Base-by-base conservation (phyloP, 2,113 vertebrate species). In the Trochalopteron elliotii region DNA sequence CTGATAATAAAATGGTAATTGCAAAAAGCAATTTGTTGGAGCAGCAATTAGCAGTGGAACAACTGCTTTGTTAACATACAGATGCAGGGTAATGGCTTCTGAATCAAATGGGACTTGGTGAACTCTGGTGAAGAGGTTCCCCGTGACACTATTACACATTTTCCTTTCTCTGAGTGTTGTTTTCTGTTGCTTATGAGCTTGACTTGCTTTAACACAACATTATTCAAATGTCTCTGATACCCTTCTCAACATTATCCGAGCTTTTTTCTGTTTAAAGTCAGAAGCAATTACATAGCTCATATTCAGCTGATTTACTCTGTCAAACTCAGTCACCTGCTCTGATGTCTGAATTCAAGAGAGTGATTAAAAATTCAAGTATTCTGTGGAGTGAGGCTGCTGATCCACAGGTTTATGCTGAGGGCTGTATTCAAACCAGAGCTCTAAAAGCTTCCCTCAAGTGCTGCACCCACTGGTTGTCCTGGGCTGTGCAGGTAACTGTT, bases 1-100 rank as follows among this genome's bases (percentile, higher is more conserved):
- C 76, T 35, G 31, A 90, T 96, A 92, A 96, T 96, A 96, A 97
- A 96, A 90, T 71, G 75, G 61, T 96, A 96, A 97, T 96, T 96
- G 92, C 83, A 92, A 75, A 94, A 90, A 87, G 63, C 90, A 95
- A 92, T 93, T 96, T 93, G 85, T 90, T 4, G 76, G 75, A 78
- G 87, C 76, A 92, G 83, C 92, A 97, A 93, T 97, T 97, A 96
- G 90, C 76, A 83, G 69, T 81, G 90, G 31, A 97, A 96, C 92
- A 96, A 93, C 92, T 97, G 94, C 93, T 94, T 90, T 4, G 21
- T 90, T 90, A 96, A 81, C 93, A 57, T 90, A 70, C 87, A 97
- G 95, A 95, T 94, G 88, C 83, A 90, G 72, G 76, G 76, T 92
- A 96, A 94, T 87, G 76, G 52, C 53, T 93, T 90, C 80, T 89